Evolutionary conservation across 2,113 vertebrate species (phyloP).

Genomic region (Thymallus thymallus): DNA sequence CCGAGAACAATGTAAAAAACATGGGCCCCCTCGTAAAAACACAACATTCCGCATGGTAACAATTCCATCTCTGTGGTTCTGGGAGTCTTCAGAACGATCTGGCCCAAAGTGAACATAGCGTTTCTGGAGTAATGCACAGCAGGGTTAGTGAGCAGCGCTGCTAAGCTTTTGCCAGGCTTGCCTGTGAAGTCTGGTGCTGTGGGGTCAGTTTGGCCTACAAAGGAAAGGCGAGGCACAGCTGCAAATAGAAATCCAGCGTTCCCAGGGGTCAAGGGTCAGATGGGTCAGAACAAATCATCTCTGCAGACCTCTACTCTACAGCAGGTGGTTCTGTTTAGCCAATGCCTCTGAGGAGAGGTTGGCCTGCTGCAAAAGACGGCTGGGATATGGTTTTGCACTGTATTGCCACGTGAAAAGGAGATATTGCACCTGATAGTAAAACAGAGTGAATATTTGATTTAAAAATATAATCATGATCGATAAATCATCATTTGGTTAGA

Average conservation of each 20-base stretch:
- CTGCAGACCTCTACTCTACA: conserved; percentile 43
- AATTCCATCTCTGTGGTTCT: conserved; percentile 44
- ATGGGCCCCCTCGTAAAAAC: conserved; percentile 13
- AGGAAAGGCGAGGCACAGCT: conserved; percentile 54
- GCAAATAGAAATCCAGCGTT: conserved; percentile 51
- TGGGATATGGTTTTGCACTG: conserved; percentile 20
- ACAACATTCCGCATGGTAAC: conserved; percentile 42
- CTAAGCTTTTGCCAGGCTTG: conserved; percentile 39
- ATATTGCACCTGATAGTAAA: not conserved
- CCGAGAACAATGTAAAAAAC: conserved; percentile 13
- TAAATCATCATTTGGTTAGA: not conserved
- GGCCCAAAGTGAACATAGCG: conserved; percentile 31
- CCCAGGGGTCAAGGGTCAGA: conserved; percentile 64
- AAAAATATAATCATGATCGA: not conserved
- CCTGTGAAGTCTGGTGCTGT: conserved; percentile 49
- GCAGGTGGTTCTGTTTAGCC: conserved; percentile 68
- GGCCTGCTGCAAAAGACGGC: conserved; percentile 29
- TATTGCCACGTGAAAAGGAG: not conserved
- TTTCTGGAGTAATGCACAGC: conserved; percentile 32
- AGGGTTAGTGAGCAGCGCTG: conserved; percentile 8
- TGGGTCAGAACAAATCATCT: conserved; percentile 52
- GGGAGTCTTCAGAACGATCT: conserved; percentile 47
- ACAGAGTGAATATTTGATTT: not conserved
- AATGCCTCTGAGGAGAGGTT: conserved; percentile 38
- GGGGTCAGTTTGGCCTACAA: conserved; percentile 54